Percentiles rank a stretch among this genome's conserved stretches.
phyloP scores from a whole-genome alignment of 2,113 vertebrate genomes.

The Poecilia latipinna region DNA sequence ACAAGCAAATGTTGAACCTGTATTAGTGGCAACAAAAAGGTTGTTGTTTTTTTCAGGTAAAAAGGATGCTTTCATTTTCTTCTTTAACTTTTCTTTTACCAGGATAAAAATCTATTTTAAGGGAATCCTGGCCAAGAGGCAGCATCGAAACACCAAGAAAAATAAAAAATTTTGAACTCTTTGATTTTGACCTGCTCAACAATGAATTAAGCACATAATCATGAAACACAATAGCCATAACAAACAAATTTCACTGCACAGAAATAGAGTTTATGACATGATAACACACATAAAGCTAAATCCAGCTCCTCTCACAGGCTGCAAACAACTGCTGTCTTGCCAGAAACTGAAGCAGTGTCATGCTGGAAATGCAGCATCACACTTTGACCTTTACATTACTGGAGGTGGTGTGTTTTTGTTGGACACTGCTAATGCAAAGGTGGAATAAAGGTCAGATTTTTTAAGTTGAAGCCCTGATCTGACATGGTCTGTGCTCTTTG shows the following conservation, averaged over 20 bases:
- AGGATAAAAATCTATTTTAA: too few relatives aligned
- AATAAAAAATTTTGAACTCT: not conserved
- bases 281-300: not conserved
- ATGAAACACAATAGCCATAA: not conserved
- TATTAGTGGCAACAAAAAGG: not conserved
- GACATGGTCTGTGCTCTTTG: not conserved
- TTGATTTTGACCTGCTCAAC: not conserved
- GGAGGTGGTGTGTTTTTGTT: not conserved
- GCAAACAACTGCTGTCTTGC: not conserved
- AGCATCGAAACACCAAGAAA: too few relatives aligned
- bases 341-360: too few relatives aligned
- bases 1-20: not conserved
- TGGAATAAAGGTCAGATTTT: slow-evolving; percentile 12
- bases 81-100: too few relatives aligned
- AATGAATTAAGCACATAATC: not conserved
- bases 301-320: not conserved
- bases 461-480: not conserved
- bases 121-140: too few relatives aligned
- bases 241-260: not conserved
- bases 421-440: not conserved
- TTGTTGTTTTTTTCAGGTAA: too few relatives aligned
- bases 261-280: not conserved
- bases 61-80: too few relatives aligned
- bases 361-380: not conserved
- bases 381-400: not conserved